Evolutionary conservation across 1,140 invertebrate genomes (phyloP), one percentile per base, ranked within the genome.

Genomic region (Campoletis sonorensis): DNA sequence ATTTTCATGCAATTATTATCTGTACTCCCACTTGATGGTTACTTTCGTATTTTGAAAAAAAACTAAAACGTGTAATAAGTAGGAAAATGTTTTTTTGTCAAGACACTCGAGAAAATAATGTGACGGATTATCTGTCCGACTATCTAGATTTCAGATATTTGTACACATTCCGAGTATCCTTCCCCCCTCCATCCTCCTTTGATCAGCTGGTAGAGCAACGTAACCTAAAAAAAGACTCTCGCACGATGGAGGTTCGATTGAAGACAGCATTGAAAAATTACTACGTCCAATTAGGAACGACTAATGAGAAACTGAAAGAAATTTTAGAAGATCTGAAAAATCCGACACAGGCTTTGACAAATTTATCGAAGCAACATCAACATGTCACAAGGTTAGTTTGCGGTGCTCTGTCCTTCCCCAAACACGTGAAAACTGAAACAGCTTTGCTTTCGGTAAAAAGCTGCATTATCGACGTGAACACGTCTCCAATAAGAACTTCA

Each of bases 341-440:
- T 26, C 81, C 83, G 0, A 40, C 89, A 0, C 68, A 84, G 0
- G 84, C 72, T 27, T 75, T 90, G 15, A 85, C 61, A 79, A 89
- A 88, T 86, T 86, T 87, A 83, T 80, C 80, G 10, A 86, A 90
- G 81, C 86, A 90, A 79, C 82, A 90, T 13, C 85, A 82, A 10
- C 81, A 84, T 54, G 86, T 89, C 13, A 83, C 54, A 33, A 89
- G 87, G 90, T 89, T 84, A 85, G 58, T 77, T 73, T 64, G 15
- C 18, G 21, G 27, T 79, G 30, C 71, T 45, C 45, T 64, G 23
- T 68, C 58, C 37, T 70, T 45, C 23, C 40, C 27, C 54, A 72
- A 18, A 64, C 33, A 49, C 71, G 11, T 33, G 51, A 49, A 61
- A 64, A 7, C 30, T 33, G 30, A 33, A 68, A 45, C 77, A 27